phyloP scores from a whole-genome alignment of 2,113 vertebrate genomes.

The Dasyornis broadbenti region DNA sequence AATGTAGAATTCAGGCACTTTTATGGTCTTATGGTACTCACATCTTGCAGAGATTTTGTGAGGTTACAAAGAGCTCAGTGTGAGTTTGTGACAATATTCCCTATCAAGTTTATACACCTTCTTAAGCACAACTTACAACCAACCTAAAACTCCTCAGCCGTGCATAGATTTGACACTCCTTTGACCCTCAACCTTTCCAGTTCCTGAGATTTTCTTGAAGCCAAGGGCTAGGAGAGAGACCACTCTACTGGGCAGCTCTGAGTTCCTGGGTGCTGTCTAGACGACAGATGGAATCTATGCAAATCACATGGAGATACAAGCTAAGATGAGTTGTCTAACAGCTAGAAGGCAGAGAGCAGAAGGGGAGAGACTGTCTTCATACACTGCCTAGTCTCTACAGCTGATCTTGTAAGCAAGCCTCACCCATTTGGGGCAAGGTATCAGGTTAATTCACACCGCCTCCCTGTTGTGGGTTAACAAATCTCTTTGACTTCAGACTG shows the following conservation, averaged over 20 bases:
- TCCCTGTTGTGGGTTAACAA: not conserved
- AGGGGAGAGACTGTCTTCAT: not conserved
- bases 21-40: not conserved
- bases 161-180: not conserved
- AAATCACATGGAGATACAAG: not conserved
- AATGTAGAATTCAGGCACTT: not conserved
- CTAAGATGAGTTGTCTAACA: not conserved
- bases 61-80: not conserved
- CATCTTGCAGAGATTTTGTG: not conserved
- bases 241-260: not conserved
- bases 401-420: not conserved
- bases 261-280: conserved; percentile 14
- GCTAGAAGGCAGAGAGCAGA: not conserved
- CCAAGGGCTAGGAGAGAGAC: not conserved
- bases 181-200: not conserved
- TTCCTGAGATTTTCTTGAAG: not conserved
- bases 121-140: not conserved
- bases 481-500: not conserved
- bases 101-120: not conserved
- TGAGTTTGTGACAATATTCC: not conserved
- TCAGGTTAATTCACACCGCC: not conserved
- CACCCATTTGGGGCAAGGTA: not conserved
- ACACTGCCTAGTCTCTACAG: not conserved
- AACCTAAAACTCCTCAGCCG: not conserved
- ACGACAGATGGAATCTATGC: not conserved